A percentile compares a stretch with the other conserved stretches of the same genome.
phyloP scores from a whole-genome alignment of 2,888 invertebrate species.

The Lampropteryx suffumata region DNA sequence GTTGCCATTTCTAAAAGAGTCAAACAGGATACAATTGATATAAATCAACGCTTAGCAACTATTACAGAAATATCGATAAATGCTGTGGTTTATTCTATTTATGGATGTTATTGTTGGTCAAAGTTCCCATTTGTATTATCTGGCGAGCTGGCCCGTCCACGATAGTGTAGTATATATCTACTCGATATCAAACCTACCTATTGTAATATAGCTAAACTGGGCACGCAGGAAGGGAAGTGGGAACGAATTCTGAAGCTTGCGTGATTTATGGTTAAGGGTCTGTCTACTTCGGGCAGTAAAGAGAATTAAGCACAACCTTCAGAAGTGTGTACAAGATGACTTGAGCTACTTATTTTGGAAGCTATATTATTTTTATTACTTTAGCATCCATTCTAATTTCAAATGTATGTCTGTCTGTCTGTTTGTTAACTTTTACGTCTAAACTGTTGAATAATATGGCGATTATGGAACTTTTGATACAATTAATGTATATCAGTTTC shows the following conservation, averaged over 20 bases:
- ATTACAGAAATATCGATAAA: constrained; percentile 6
- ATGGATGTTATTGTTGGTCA: constrained; percentile 36
- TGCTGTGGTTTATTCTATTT: constrained; percentile 13
- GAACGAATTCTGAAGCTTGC: constrained; percentile 41
- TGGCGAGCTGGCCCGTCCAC: constrained; percentile 17
- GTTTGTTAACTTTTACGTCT: no score
- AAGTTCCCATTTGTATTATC: constrained; percentile 45
- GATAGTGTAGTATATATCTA: constrained; percentile 15
- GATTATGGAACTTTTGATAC: no score
- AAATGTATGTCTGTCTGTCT: no score
- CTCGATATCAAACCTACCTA: neutral
- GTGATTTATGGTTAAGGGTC: constrained; percentile 43
- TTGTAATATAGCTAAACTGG: neutral
- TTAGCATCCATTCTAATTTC: no score
- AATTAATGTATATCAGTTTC: no score
- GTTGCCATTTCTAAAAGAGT: neutral
- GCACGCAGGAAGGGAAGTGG: no score
- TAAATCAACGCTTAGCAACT: constrained; percentile 4
- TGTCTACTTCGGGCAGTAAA: constrained; percentile 30
- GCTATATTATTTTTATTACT: no score
- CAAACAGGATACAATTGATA: constrained; percentile 2
- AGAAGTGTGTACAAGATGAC: neutral
- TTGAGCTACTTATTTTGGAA: no score
- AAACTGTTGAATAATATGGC: no score
- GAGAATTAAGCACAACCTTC: constrained; percentile 20